A percentile compares a stretch with the other conserved stretches of the same genome.
phyloP scores from a whole-genome alignment of 2,888 invertebrate genomes.

The Helleia helle region DNA sequence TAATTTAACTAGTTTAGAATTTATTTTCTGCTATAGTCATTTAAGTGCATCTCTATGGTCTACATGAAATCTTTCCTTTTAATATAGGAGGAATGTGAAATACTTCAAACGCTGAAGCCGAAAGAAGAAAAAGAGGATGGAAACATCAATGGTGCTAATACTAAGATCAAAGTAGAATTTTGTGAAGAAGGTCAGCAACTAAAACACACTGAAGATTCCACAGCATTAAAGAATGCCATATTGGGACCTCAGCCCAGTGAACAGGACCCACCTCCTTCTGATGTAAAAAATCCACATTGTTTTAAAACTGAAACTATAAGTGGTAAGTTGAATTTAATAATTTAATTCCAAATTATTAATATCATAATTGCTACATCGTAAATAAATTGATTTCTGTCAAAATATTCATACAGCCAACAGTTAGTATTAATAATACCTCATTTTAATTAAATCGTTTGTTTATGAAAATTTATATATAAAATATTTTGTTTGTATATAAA shows the following conservation, averaged over 20 bases:
- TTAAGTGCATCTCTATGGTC: too few species aligned
- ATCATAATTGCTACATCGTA: too few species aligned
- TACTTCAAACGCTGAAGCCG: constrained; percentile 78
- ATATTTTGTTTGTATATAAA: not conserved
- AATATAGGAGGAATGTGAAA: constrained; percentile 79
- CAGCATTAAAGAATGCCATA: constrained; percentile 59
- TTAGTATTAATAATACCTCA: too few species aligned
- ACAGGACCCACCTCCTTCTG: constrained; percentile 32
- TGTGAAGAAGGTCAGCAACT: constrained; percentile 43
- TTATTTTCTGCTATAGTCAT: too few species aligned
- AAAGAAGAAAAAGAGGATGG: constrained; percentile 76
- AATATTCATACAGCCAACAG: too few species aligned
- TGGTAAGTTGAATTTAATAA: constrained; percentile 29
- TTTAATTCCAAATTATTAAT: too few species aligned
- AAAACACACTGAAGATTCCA: constrained; percentile 62
- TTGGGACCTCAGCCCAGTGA: constrained; percentile 54
- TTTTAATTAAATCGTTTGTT: too few species aligned
- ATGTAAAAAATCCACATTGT: constrained; percentile 34
- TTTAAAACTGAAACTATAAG: constrained; percentile 50
- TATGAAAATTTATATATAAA: not conserved
- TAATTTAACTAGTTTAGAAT: too few species aligned
- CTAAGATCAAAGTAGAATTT: constrained; percentile 43
- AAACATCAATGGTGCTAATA: constrained; percentile 27
- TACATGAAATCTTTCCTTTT: too few species aligned
- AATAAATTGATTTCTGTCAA: too few species aligned